These are phyloP conservation scores for Xestia sexstrigata DNA, from an alignment of 2,888 invertebrate genomes.

Conservation along the genomic window DNA sequence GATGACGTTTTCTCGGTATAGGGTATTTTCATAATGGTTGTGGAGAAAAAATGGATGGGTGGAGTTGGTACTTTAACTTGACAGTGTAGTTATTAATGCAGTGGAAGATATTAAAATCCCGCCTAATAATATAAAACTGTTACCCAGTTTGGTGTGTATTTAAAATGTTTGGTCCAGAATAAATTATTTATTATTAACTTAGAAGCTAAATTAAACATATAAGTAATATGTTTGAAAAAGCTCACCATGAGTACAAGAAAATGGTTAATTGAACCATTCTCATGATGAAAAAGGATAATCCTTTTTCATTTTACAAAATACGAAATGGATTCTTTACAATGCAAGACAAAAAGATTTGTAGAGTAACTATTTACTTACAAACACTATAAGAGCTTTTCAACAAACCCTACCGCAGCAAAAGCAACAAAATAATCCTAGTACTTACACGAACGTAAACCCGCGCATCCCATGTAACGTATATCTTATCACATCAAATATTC, in stretches of 20 bases:
- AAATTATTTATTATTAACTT: background rate
- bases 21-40: conserved; percentile 27
- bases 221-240: background rate
- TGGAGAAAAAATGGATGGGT: conserved; percentile 7
- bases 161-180: too few species aligned
- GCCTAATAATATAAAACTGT: background rate
- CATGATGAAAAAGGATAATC: too few species aligned
- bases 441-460: conserved; percentile 43
- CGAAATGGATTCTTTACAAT: background rate
- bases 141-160: too few species aligned
- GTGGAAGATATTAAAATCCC: background rate
- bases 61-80: conserved; percentile 1
- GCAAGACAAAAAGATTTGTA: background rate
- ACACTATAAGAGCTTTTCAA: background rate
- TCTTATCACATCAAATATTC: conserved; percentile 74
- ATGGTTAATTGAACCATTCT: background rate
- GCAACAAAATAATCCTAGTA: conserved; percentile 39
- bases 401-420: conserved; percentile 6
- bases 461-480: conserved; percentile 61
- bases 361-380: too few species aligned
- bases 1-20: conserved; percentile 57
- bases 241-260: background rate
- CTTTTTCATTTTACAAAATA: background rate
- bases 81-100: background rate
- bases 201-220: background rate